Evolutionary conservation across 2,113 vertebrate genomes (phyloP).

Genomic region (Porphyrio hochstetteri): DNA sequence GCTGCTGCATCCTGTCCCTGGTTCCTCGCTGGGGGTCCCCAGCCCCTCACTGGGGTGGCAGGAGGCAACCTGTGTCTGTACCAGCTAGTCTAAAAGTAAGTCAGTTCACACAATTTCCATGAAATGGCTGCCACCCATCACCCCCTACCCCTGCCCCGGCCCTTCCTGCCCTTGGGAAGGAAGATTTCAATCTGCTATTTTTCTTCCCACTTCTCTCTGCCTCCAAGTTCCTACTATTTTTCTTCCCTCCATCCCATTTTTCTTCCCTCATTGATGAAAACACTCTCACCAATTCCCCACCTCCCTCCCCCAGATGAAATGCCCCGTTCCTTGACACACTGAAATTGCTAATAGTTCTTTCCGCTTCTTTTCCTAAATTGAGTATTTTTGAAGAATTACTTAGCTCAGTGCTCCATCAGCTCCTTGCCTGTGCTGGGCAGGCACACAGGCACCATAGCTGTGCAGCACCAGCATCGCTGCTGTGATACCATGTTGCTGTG

Average conservation of each 20-base stretch:
- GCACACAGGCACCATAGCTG: not conserved
- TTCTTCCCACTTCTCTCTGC: not conserved
- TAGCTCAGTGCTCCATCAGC: constrained; percentile 16
- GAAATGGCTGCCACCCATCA: not conserved
- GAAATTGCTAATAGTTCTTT: constrained; percentile 15
- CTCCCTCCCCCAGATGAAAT: not conserved
- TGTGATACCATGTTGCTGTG: not conserved
- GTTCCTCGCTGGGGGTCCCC: not conserved
- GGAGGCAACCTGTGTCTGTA: not conserved
- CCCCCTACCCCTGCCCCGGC: not conserved
- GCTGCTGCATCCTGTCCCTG: not conserved
- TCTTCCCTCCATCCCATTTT: constrained; percentile 3
- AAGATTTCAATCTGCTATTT: not conserved
- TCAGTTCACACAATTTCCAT: not conserved
- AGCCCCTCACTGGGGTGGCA: accelerated
- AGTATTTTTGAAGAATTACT: constrained; percentile 36
- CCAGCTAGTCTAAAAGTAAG: not conserved
- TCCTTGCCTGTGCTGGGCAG: not conserved
- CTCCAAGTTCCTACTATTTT: not conserved
- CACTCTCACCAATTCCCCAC: not conserved
- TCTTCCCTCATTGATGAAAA: constrained; percentile 25
- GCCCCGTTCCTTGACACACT: not conserved
- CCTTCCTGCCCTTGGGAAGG: not conserved
- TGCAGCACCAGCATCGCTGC: not conserved
- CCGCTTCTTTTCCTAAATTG: constrained; percentile 19